phyloP scores from a whole-genome alignment of 2,113 vertebrate genomes.

The Geococcyx californianus region DNA sequence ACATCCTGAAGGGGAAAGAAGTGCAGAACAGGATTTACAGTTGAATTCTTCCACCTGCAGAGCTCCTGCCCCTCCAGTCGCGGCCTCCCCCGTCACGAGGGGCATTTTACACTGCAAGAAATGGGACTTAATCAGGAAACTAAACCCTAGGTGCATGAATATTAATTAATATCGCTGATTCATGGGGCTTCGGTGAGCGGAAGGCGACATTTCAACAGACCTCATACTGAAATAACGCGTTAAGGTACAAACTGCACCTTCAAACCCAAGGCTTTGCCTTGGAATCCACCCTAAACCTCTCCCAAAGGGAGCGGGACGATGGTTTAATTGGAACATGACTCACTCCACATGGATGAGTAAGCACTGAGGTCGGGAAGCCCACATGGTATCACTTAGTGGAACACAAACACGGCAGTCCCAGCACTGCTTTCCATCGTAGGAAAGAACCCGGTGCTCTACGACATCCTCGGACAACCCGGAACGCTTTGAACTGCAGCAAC shows the following conservation, averaged over 20 bases:
- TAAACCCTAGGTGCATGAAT: background rate
- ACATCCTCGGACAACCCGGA: background rate
- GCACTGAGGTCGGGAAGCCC: background rate
- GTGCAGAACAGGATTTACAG: background rate
- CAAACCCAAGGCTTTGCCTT: background rate
- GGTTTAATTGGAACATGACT: background rate
- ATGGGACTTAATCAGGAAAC: background rate
- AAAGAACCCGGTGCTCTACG: background rate
- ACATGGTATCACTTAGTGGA: background rate
- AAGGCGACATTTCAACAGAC: too few species aligned
- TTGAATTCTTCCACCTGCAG: background rate
- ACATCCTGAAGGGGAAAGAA: background rate
- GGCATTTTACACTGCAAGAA: accelerated
- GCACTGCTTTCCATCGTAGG: background rate
- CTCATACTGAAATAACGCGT: accelerated
- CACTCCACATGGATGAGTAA: background rate
- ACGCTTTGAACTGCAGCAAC: background rate
- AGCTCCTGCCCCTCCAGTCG: background rate
- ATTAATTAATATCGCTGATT: background rate
- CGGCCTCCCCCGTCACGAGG: accelerated
- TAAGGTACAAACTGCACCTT: background rate
- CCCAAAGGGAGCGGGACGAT: background rate
- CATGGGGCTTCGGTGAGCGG: accelerated
- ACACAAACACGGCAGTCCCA: too few species aligned
- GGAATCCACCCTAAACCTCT: background rate